Evolutionary conservation across 2,113 vertebrate genomes (phyloP), one percentile per base, ranked within the genome.

Genomic region (Callipepla squamata): DNA sequence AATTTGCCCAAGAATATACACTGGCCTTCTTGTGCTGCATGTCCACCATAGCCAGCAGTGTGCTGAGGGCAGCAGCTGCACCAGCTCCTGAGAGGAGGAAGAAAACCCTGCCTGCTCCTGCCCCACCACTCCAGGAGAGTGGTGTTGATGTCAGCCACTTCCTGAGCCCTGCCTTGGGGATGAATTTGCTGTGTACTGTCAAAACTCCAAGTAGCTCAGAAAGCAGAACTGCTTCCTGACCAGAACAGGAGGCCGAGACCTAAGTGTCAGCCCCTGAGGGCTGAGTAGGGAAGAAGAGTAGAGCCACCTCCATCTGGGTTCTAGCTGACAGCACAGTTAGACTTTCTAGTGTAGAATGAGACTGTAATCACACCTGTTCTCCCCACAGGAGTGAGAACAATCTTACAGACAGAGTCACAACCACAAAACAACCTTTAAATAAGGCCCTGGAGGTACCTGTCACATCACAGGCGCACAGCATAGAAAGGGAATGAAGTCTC

Each of bases 61-160:
- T 51, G 51, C 65, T 85, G 69, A 38, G 23, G 61, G 67, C 22
- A 85, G 42, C 50, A 38, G 63, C 13, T 53, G 51, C 51, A 38
- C 59, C 53, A 85, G 36, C 18, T 82, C 9, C 34, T 58, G 48
- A 18, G 18, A 72, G 11, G 16, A 25, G 12, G 62, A 81, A 78
- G 47, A 81, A 82, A 62, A 22, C 11, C 19, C 59, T 47, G 28
- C 48, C 40, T 38, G 38, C 62, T 93, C n/a, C 32, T 20, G 74
- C 9, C 5, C 8, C 17, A 51, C 23, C 17, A 67, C 32, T 47
- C 36, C 42, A 47, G 32, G 36, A 88, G 74, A 72, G 40, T 9
- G 47, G 61, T 0, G 0, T 17, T 30, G n/a, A 3, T 6, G 50
- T 51, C 53, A 30, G 53, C 18, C 53, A 61, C 34, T 26, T 90